Base-by-base conservation (phyloP, 2,113 vertebrate genomes). In the Oreocharis arfaki region DNA sequence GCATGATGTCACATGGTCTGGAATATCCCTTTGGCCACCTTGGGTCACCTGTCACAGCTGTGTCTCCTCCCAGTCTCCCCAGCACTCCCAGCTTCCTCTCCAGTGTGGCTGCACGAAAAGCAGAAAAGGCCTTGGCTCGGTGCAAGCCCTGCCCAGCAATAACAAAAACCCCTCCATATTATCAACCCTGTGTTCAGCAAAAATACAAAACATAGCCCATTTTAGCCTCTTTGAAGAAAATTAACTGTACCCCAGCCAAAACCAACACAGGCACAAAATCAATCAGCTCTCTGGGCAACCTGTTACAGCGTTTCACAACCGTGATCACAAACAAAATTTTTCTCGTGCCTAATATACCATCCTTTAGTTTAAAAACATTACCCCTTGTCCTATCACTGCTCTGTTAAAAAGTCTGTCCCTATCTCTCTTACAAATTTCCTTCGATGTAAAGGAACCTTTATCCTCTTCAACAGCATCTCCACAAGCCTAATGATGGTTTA, bases 1-100 rank as follows among this genome's bases (percentile, higher is more conserved):
- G 16, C 35, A 33, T 11, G 42, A 42, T 57, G 13, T 7, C 30
- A 21, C 26, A 35, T 3, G 13, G 7, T 42, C 42, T 67, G 52
- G 42, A 57, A 57, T 14, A 4, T 30, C 16, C 24, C 42, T 50
- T 35, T 74, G 44, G 59, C 5, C 59, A 64, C 4, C 19, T 74
- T 5, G 61, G 33, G 15, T 33, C 44, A 27, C 27, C 42, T 33
- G 33, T 57, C 33, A 18, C 7, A 5, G 26, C 21, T 73, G 21
- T 26, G 68, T 59, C 44, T 56, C 27, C 21, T 50, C 52, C 60
- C 37, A n/a, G 1, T 3, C 20, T 61, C 24, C 28, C 69, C n/a
- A 15, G 28, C 6, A 46, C 3, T 16, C 28, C 3, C 42, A 67
- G 0, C 9, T 9, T 16, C 46, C 19, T 67, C 6, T 1, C 19